Evolutionary conservation across 2,797 vertebrate species (phyloP).

Genomic region (Pseudopleuronectes americanus): DNA sequence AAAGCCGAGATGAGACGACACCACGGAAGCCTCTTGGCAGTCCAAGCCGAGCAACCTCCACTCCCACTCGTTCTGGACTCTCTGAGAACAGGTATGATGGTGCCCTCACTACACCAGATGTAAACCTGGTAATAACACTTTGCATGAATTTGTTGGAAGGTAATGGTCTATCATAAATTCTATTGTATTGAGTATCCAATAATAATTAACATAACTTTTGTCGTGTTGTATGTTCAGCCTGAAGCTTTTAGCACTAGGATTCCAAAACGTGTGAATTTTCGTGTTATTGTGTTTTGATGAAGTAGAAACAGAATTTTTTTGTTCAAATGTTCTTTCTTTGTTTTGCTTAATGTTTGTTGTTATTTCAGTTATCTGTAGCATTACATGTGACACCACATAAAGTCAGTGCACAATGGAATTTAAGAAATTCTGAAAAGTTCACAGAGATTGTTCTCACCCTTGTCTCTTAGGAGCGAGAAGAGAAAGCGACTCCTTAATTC

Average conservation of each 20-base stretch:
- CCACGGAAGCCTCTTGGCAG: constrained; percentile 90
- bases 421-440: background rate
- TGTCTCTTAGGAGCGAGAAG: constrained; percentile 87
- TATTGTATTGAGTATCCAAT: no score
- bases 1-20: constrained; percentile 88
- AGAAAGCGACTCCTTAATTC: constrained; percentile 89
- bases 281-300: no score
- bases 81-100: constrained; percentile 89
- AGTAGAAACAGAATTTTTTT: no score
- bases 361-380: no score
- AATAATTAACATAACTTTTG: no score
- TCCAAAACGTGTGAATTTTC: no score
- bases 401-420: background rate
- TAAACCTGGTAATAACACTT: background rate
- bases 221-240: no score
- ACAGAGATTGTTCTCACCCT: background rate
- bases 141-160: background rate
- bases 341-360: no score
- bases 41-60: constrained; percentile 85
- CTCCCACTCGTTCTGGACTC: constrained; percentile 88
- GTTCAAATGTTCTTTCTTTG: no score
- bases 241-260: no score
- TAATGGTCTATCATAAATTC: background rate
- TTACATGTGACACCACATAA: no score
- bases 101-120: background rate